phyloP scores from a whole-genome alignment of 1,140 invertebrate species.

The Druon quercuslanigerum region DNA sequence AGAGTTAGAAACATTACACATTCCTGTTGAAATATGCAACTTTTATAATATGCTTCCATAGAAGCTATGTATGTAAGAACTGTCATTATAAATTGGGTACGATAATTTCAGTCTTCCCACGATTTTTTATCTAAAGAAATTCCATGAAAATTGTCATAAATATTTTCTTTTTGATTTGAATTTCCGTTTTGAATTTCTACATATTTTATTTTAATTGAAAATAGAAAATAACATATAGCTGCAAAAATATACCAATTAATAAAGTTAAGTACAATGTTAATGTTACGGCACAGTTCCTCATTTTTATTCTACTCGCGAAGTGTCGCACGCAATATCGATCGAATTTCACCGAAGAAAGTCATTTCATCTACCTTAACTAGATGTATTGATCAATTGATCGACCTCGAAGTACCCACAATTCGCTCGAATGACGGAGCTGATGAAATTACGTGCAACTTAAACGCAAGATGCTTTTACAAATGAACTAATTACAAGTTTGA shows the following conservation, averaged over 20 bases:
- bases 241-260: background rate
- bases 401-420: background rate
- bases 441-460: slow-evolving; percentile 5
- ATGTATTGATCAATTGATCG: slow-evolving; percentile 27
- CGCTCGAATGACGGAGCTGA: slow-evolving; percentile 31
- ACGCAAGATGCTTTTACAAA: slow-evolving; percentile 2
- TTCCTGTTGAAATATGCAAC: slow-evolving; percentile 7
- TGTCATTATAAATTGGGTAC: slow-evolving; percentile 6
- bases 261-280: background rate
- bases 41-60: background rate
- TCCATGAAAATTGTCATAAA: no score
- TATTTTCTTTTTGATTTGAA: no score
- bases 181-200: no score
- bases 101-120: background rate
- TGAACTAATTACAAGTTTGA: background rate
- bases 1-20: slow-evolving; percentile 6
- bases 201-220: no score
- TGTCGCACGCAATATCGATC: background rate
- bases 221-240: no score
- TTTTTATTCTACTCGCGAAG: slow-evolving; percentile 3
- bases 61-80: background rate
- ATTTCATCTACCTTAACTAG: slow-evolving; percentile 15
- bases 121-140: background rate
- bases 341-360: slow-evolving; percentile 13
- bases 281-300: background rate